Evolutionary conservation across 2,888 invertebrate genomes (phyloP).

Genomic region (Colletes collaris): DNA sequence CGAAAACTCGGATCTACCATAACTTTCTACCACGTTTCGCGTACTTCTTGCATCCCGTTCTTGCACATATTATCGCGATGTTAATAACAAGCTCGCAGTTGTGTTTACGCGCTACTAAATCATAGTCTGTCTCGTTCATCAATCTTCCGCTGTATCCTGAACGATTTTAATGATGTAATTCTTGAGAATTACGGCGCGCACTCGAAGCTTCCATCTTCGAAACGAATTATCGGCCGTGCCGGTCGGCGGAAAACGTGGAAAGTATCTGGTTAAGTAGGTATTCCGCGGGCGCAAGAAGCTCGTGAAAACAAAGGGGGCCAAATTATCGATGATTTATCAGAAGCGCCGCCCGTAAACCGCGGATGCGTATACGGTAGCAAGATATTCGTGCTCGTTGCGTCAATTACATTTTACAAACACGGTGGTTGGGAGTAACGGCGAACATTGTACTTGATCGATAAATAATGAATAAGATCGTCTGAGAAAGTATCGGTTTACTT

Average conservation of each 20-base stretch:
- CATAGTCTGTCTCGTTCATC: slow-evolving; percentile 56
- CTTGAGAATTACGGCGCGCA: slow-evolving; percentile 41
- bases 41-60: slow-evolving; percentile 27
- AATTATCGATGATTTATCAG: slow-evolving; percentile 51
- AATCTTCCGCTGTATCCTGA: slow-evolving; percentile 31
- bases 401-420: slow-evolving; percentile 56
- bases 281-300: slow-evolving; percentile 5
- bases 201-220: slow-evolving; percentile 24
- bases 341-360: slow-evolving; percentile 39
- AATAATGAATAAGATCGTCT: too few relatives aligned
- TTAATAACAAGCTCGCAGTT: slow-evolving; percentile 41
- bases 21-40: slow-evolving; percentile 41
- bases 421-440: neutral
- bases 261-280: slow-evolving; percentile 37
- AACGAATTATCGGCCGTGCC: slow-evolving; percentile 24
- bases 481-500: too few relatives aligned
- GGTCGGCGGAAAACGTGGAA: slow-evolving; percentile 20
- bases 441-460: too few relatives aligned
- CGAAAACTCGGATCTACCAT: neutral
- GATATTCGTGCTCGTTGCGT: slow-evolving; percentile 59
- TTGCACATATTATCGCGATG: slow-evolving; percentile 25
- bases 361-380: slow-evolving; percentile 31
- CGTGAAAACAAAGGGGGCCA: slow-evolving; percentile 39
- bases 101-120: slow-evolving; percentile 56
- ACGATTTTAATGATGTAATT: slow-evolving; percentile 62